A percentile compares a stretch with the other conserved stretches of the same genome.
These are phyloP conservation scores for Protophormia terraenovae DNA, from an alignment of 2,888 invertebrate genomes.

Conservation along the genomic window DNA sequence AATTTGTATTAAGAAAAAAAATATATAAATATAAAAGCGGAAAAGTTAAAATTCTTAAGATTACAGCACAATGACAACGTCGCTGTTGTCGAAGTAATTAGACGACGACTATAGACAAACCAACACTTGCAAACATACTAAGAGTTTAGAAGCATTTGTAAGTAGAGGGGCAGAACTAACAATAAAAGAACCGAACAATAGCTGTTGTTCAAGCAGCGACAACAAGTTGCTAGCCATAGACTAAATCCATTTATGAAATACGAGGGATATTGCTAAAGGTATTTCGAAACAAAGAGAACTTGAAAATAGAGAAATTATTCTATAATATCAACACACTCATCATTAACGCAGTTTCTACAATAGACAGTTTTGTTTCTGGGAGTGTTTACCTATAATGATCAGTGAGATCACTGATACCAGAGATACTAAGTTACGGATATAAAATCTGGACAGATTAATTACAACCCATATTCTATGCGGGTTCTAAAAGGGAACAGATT, in stretches of 20 bases:
- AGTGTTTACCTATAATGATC: too few species aligned
- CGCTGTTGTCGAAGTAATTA: neutral
- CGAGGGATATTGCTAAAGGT: neutral
- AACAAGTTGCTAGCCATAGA: neutral
- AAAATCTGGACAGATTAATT: too few species aligned
- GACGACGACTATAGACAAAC: neutral
- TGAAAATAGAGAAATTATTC: too few species aligned
- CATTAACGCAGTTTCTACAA: too few species aligned
- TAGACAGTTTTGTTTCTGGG: too few species aligned
- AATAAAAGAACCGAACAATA: neutral
- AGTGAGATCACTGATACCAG: too few species aligned
- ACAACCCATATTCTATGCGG: too few species aligned
- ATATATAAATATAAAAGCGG: neutral
- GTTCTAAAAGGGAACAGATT: too few species aligned
- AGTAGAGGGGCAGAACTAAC: neutral
- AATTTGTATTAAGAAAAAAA: too few species aligned
- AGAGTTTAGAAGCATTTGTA: too few species aligned
- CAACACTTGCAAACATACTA: neutral
- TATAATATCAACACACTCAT: too few species aligned
- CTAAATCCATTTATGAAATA: neutral
- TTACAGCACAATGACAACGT: slow-evolving; percentile 44
- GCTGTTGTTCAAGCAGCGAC: neutral
- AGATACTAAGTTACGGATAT: too few species aligned
- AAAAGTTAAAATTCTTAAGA: slow-evolving; percentile 63
- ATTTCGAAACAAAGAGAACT: neutral